phyloP scores from a whole-genome alignment of 2,888 invertebrate species.

The Helobdella robusta region DNA sequence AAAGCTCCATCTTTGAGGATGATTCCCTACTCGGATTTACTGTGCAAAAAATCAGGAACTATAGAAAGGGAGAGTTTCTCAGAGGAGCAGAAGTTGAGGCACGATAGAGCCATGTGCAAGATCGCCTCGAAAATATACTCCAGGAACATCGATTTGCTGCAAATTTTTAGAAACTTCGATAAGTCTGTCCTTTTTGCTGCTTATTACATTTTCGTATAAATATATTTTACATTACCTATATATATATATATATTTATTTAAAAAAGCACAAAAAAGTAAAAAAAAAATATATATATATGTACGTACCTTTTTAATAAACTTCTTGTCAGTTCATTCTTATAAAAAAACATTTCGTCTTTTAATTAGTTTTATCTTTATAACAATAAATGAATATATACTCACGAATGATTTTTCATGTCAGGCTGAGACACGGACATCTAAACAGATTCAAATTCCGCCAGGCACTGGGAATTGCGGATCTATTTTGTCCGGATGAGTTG shows the following conservation, averaged over 20 bases:
- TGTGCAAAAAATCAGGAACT: constrained; percentile 47
- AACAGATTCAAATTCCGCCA: constrained; percentile 47
- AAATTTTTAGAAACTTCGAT: constrained; percentile 49
- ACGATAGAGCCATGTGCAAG: constrained; percentile 43
- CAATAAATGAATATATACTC: neutral
- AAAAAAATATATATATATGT: too few relatives aligned
- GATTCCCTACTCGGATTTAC: constrained; percentile 43
- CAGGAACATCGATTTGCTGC: constrained; percentile 44
- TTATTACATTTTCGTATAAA: too few relatives aligned
- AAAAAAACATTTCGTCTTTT: neutral
- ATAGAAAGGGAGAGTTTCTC: constrained; percentile 43
- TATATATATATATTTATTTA: too few relatives aligned
- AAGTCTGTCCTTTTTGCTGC: constrained; percentile 36
- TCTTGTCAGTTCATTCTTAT: too few relatives aligned
- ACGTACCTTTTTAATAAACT: too few relatives aligned
- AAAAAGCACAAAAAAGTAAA: too few relatives aligned
- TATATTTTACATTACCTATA: too few relatives aligned
- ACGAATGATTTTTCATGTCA: constrained; percentile 31
- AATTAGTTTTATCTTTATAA: neutral
- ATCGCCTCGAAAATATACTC: constrained; percentile 42
- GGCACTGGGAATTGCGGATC: constrained; percentile 45
- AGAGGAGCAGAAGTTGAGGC: constrained; percentile 41
- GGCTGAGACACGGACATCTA: constrained; percentile 49
- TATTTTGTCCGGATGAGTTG: constrained; percentile 39
- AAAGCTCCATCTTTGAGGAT: constrained; percentile 43